A percentile compares a stretch with the other conserved stretches of the same genome.
phyloP scores from a whole-genome alignment of 1,140 invertebrate genomes.

The Drosophila subobscura region DNA sequence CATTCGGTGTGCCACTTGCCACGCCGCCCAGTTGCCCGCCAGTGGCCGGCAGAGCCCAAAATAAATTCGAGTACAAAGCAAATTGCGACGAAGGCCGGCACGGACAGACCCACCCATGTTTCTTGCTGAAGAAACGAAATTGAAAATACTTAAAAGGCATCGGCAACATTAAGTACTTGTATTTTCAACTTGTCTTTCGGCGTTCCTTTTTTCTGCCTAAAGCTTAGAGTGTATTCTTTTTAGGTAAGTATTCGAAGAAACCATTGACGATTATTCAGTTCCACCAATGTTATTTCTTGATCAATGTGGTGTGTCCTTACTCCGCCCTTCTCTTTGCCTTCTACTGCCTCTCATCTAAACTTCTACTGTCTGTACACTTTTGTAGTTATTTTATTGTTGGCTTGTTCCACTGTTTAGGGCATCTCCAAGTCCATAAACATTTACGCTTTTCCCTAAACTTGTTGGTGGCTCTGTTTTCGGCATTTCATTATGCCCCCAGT shows the following conservation, averaged over 20 bases:
- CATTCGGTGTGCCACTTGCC: neutral
- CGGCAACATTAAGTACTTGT: conserved; percentile 8
- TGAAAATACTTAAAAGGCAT: conserved; percentile 40
- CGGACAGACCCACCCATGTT: neutral
- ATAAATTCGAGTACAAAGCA: conserved; percentile 38
- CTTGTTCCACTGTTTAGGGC: neutral
- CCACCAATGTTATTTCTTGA: no score
- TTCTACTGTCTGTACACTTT: no score
- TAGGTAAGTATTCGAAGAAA: no score
- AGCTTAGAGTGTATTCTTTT: conserved; percentile 5
- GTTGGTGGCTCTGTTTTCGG: conserved; percentile 3
- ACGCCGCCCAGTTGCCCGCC: neutral
- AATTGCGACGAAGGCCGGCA: conserved; percentile 7
- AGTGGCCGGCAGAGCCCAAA: conserved; percentile 24
- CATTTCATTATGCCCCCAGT: conserved; percentile 31
- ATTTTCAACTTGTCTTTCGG: conserved; percentile 6
- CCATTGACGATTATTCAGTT: no score
- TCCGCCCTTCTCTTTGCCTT: no score
- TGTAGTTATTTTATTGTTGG: neutral
- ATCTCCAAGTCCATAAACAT: neutral
- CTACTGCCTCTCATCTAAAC: no score
- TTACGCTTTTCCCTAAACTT: neutral
- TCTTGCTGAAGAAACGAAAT: conserved; percentile 24
- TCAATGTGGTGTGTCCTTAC: no score
- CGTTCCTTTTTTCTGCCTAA: neutral